phyloP scores from a whole-genome alignment of 2,797 vertebrate genomes.

The Cheirogaleus major region DNA sequence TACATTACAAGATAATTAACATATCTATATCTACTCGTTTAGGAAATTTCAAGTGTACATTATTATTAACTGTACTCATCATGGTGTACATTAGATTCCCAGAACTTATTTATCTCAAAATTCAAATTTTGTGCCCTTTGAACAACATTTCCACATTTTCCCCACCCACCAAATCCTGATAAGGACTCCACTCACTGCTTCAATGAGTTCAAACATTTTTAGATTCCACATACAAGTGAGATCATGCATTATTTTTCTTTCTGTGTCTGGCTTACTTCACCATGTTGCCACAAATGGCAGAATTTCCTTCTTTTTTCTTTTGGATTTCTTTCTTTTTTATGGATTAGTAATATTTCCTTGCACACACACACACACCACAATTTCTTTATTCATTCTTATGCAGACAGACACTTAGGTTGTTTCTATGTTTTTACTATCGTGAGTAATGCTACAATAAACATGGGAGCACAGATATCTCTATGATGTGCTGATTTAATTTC shows the following conservation, averaged over 20 bases:
- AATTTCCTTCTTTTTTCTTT: background rate
- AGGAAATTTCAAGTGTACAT: background rate
- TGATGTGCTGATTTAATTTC: background rate
- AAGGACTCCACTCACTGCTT: background rate
- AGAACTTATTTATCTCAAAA: background rate
- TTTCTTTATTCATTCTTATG: background rate
- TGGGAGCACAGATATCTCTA: background rate
- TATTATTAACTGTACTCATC: background rate
- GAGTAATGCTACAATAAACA: background rate
- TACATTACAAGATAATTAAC: background rate
- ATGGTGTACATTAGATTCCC: background rate
- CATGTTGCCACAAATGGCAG: background rate
- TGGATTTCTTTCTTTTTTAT: background rate
- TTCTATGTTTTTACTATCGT: background rate
- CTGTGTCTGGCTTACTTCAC: background rate
- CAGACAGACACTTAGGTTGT: no score
- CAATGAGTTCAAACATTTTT: background rate
- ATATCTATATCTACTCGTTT: background rate
- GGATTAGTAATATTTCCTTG: background rate
- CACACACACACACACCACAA: no score
- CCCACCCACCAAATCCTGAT: background rate
- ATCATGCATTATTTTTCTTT: background rate
- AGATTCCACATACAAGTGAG: background rate
- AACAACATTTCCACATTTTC: background rate
- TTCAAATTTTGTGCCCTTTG: background rate